Percentiles rank a stretch among this genome's conserved stretches.
These are phyloP conservation scores for Nycticorax nycticorax DNA, from an alignment of 2,113 vertebrate species.

Conservation along the genomic window DNA sequence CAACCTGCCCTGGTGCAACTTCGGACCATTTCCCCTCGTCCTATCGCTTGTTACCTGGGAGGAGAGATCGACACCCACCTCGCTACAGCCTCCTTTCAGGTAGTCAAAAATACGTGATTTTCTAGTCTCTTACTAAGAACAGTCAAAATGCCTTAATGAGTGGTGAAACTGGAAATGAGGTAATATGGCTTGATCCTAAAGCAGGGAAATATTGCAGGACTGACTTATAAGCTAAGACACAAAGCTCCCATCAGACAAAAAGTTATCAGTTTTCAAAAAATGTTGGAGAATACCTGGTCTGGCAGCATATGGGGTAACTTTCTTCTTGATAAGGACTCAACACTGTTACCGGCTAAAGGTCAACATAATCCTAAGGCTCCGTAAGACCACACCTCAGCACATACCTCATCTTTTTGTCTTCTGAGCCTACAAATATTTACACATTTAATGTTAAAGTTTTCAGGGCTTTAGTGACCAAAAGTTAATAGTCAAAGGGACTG, in stretches of 20 bases:
- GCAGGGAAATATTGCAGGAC: background rate
- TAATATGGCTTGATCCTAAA: background rate
- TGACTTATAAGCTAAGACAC: background rate
- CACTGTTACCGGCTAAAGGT: background rate
- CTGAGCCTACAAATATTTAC: slow-evolving; percentile 56
- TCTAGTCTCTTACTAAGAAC: background rate
- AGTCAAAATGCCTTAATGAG: background rate
- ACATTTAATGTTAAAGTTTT: slow-evolving; percentile 7
- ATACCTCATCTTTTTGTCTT: slow-evolving; percentile 44
- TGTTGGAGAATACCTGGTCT: background rate
- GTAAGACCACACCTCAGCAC: background rate
- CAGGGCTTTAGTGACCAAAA: slow-evolving; percentile 5
- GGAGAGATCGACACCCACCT: too few species aligned
- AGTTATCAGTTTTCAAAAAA: background rate
- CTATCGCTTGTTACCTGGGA: too few species aligned
- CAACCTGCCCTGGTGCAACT: too few species aligned
- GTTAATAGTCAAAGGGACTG: slow-evolving; percentile 19
- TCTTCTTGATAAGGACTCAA: background rate
- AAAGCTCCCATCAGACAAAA: background rate
- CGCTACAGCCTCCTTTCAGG: too few species aligned
- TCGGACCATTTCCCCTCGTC: too few species aligned
- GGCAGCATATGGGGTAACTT: background rate
- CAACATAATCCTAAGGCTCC: background rate
- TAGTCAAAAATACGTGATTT: background rate
- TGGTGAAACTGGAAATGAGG: background rate